These are phyloP conservation scores for Shargacucullia verbasci DNA, from an alignment of 2,888 invertebrate genomes.

Conservation along the genomic window DNA sequence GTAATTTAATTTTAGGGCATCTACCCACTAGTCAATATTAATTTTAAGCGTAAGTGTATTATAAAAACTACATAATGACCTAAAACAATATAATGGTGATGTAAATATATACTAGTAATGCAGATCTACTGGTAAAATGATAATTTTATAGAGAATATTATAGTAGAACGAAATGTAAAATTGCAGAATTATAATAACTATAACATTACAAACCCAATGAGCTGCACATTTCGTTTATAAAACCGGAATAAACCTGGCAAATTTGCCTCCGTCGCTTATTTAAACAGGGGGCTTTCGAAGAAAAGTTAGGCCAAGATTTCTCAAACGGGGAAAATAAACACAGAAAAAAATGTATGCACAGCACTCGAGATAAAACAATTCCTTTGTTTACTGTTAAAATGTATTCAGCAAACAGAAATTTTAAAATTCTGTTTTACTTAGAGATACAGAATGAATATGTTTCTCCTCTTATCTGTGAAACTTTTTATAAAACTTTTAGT, in stretches of 20 bases:
- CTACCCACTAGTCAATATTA: too few relatives aligned
- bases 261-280: constrained; percentile 46
- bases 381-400: constrained; percentile 44
- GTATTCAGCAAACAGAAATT: constrained; percentile 49
- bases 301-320: constrained; percentile 42
- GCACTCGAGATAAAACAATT: constrained; percentile 45
- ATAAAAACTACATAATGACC: too few relatives aligned
- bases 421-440: constrained; percentile 32
- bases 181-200: too few relatives aligned
- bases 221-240: constrained; percentile 21
- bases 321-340: constrained; percentile 28
- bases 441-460: constrained; percentile 46
- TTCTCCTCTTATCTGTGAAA: constrained; percentile 40
- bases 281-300: constrained; percentile 26
- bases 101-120: too few relatives aligned
- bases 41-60: too few relatives aligned
- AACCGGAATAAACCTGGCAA: constrained; percentile 41
- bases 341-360: constrained; percentile 41
- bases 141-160: too few relatives aligned
- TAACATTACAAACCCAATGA: constrained; percentile 26
- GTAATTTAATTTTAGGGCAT: too few relatives aligned
- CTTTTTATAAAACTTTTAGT: constrained; percentile 39
- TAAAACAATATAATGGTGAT: too few relatives aligned
- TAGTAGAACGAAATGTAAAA: too few relatives aligned
- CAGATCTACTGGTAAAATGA: too few relatives aligned